Evolutionary conservation across 2,888 invertebrate species (phyloP), one percentile per base, ranked within the genome.

Genomic region (Agriopis marginaria): DNA sequence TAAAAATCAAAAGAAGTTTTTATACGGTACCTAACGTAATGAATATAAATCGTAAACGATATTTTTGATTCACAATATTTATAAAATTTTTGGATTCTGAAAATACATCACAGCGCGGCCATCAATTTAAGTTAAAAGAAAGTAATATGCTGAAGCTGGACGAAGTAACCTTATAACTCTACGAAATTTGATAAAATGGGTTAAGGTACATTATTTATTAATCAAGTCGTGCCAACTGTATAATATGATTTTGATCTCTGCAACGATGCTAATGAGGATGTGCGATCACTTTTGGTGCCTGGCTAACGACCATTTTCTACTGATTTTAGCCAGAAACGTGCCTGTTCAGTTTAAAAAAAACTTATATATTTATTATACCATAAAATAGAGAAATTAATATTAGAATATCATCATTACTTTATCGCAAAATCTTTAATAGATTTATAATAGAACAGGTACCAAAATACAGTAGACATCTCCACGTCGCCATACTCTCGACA

Each of bases 1-100:
- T 87, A 82, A 84, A 63, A 85, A 85, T 85, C 78, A 86, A 86
- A 85, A 82, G 77, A 32, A 32, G 32, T 32, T 87, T 89, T 91
- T 88, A 77, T 89, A 87, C 82, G 86, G 77, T 83, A 32, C 32
- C 32, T 32, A 82, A 85, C 82, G 81, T 81, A 77, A 83, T 79
- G 81, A 82, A 75, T 70, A 72, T 72, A 69, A 63, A 64, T 65
- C 78, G 79, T 77, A 75, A 79, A 77, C 75, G 71, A 73, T 76
- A 77, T 67, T 76, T 77, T 65, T 23, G 50, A 67, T 73, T 75
- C 77, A 77, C 76, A 70, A 72, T 75, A 74, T 74, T 71, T 73
- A 55, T 73, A 64, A 68, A 66, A 71, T 70, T 76, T 74, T 70
- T 70, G 70, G 74, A 80, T 75, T 75, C 66, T 60, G 17, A 42